Evolutionary conservation across 2,113 vertebrate species (phyloP).

Genomic region (Cathartes aura): DNA sequence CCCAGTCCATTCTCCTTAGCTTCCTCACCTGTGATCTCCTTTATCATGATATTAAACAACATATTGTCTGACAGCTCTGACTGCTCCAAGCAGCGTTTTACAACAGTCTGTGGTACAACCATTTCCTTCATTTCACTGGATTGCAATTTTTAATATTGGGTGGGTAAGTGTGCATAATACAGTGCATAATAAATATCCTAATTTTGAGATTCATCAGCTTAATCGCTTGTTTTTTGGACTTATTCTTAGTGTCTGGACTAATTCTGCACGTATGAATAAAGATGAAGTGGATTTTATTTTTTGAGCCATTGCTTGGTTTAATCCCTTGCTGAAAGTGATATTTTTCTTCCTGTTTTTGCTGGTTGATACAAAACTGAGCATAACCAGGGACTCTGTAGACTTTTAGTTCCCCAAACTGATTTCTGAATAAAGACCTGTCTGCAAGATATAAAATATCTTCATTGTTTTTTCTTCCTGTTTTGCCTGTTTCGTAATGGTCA

Average conservation of each 20-base stretch:
- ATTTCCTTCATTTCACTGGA: background rate
- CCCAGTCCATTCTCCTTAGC: background rate
- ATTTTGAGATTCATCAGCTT: background rate
- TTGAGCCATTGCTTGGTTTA: background rate
- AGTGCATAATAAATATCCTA: background rate
- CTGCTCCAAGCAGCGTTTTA: background rate
- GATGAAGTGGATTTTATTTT: background rate
- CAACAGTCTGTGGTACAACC: background rate
- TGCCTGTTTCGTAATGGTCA: background rate
- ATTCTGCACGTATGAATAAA: background rate
- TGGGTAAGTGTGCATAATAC: background rate
- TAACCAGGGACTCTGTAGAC: background rate
- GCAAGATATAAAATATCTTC: background rate
- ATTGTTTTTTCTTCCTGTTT: background rate
- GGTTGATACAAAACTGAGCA: background rate
- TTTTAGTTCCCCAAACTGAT: background rate
- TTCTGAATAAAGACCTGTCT: background rate
- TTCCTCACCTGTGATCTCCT: background rate
- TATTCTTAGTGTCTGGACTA: background rate
- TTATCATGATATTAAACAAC: background rate
- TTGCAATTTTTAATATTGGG: background rate
- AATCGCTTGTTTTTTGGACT: background rate
- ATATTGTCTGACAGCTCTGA: background rate
- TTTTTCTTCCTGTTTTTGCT: background rate
- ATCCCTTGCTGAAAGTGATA: background rate